phyloP scores from a whole-genome alignment of 2,797 vertebrate genomes.

The Gymnopithys bicolor region DNA sequence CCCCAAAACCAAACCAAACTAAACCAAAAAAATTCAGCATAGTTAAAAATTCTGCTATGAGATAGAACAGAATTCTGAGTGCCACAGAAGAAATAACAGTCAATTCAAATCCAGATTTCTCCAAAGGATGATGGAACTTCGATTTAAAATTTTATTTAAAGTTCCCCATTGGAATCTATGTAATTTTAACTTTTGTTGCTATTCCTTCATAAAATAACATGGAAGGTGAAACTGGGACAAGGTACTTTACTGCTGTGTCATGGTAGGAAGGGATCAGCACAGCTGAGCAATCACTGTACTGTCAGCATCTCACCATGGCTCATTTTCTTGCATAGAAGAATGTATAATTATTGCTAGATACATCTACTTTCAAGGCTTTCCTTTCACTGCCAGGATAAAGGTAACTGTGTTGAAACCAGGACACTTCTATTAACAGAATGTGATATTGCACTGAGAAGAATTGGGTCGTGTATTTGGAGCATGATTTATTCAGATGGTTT shows the following conservation, averaged over 20 bases:
- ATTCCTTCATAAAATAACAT: slow-evolving; percentile 14
- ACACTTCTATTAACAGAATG: background rate
- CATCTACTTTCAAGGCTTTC: background rate
- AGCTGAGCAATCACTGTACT: background rate
- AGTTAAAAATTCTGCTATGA: background rate
- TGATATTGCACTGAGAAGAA: slow-evolving; percentile 23
- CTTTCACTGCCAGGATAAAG: slow-evolving; percentile 19
- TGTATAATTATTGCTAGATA: background rate
- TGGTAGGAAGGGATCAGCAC: background rate
- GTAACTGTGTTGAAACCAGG: background rate
- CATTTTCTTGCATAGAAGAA: background rate
- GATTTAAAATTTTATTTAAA: background rate
- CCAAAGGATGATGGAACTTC: background rate
- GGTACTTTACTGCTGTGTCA: slow-evolving; percentile 41
- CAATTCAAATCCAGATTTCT: background rate
- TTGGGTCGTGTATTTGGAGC: slow-evolving; percentile 1
- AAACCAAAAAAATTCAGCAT: background rate
- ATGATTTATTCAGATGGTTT: slow-evolving; percentile 41
- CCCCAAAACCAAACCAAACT: too few relatives aligned
- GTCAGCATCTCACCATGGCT: background rate
- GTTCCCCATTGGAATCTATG: background rate
- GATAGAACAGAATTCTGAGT: background rate
- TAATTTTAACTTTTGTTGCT: background rate
- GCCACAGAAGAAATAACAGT: background rate
- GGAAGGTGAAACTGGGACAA: background rate